These are phyloP conservation scores for Dryoscopus gambensis DNA, from an alignment of 2,113 vertebrate species.

Conservation along the genomic window DNA sequence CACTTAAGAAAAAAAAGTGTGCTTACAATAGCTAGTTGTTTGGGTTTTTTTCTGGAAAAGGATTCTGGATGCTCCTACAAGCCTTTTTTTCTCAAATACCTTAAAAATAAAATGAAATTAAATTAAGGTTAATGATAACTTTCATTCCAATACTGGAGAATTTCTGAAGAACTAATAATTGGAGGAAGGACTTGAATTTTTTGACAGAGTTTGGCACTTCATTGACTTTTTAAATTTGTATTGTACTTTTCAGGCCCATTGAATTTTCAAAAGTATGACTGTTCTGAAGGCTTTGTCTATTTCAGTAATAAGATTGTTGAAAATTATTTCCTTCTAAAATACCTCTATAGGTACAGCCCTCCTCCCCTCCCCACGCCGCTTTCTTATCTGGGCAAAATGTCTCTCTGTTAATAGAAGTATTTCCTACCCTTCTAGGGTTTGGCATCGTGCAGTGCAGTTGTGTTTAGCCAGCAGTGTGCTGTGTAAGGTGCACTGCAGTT, in stretches of 20 bases:
- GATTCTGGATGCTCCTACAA: neutral
- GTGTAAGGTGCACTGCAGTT: neutral
- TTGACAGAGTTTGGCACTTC: neutral
- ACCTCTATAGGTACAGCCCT: neutral
- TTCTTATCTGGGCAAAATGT: neutral
- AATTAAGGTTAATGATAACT: neutral
- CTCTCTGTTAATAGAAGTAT: neutral
- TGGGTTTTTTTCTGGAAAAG: neutral
- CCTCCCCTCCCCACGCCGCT: fast-evolving
- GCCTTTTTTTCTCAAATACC: neutral
- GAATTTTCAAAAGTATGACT: neutral
- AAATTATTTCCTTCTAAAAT: neutral
- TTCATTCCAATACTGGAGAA: neutral
- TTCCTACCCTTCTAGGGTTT: neutral
- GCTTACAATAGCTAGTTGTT: neutral
- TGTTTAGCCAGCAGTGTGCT: neutral
- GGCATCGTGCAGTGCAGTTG: fast-evolving
- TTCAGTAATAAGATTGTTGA: neutral
- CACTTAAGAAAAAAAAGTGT: neutral
- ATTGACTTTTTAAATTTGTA: neutral
- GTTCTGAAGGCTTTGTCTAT: neutral
- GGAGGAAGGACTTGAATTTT: neutral
- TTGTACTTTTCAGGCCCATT: neutral
- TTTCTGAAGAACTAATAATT: neutral
- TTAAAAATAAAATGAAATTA: neutral